These are phyloP conservation scores for Ypsolopha scabrella DNA, from an alignment of 2,888 invertebrate genomes.

Conservation along the genomic window DNA sequence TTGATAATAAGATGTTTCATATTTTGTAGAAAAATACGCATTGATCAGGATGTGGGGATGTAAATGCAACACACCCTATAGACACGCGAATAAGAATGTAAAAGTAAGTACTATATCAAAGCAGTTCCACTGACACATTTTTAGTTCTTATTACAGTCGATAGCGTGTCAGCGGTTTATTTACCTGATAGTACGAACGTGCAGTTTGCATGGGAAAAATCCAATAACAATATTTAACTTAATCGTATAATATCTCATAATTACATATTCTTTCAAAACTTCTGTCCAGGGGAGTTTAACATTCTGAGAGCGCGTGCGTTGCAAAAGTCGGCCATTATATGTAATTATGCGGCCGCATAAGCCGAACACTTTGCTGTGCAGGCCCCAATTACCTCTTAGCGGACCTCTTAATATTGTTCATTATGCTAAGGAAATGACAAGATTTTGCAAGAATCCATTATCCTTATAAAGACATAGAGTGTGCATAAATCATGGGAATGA, in stretches of 20 bases:
- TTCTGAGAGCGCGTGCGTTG: conserved; percentile 53
- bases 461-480: conserved; percentile 29
- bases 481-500: conserved; percentile 7
- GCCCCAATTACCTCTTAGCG: conserved; percentile 56
- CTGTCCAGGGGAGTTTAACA: conserved; percentile 46
- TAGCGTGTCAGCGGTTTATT: not conserved
- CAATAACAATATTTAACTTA: conserved; percentile 27
- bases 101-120: no score
- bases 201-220: conserved; percentile 3
- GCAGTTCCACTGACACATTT: not conserved
- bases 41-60: no score
- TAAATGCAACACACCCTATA: no score
- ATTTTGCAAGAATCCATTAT: conserved; percentile 53
- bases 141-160: not conserved
- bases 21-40: no score
- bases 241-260: conserved; percentile 34
- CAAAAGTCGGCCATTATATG: conserved; percentile 59
- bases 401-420: conserved; percentile 62
- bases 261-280: conserved; percentile 47
- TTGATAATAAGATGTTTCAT: no score
- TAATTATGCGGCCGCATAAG: conserved; percentile 62
- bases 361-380: conserved; percentile 51
- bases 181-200: not conserved
- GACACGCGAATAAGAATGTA: no score
- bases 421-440: conserved; percentile 56